phyloP scores from a whole-genome alignment of 2,113 vertebrate genomes.

The Peucedramus taeniatus region DNA sequence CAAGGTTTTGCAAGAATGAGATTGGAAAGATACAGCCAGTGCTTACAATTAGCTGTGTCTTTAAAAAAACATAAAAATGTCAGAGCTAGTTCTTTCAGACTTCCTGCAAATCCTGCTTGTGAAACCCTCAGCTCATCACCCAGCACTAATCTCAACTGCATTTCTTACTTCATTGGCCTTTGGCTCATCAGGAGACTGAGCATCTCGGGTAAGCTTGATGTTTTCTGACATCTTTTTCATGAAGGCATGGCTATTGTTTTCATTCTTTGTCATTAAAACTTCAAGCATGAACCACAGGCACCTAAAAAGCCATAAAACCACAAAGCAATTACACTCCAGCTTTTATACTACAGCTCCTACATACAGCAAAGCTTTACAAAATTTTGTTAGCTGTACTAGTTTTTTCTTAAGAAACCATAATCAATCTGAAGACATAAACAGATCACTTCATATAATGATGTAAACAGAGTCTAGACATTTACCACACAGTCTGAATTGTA shows the following conservation, averaged over 20 bases:
- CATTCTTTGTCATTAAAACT: constrained; percentile 99
- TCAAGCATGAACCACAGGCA: constrained; percentile 99
- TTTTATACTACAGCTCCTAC: background rate
- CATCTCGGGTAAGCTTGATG: constrained; percentile 96
- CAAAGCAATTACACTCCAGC: constrained; percentile 5
- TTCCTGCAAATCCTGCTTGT: background rate
- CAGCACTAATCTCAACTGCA: background rate
- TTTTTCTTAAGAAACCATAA: background rate
- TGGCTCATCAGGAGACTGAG: constrained; percentile 92
- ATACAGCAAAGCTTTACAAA: background rate
- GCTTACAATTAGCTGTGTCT: background rate
- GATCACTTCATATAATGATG: background rate
- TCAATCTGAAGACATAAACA: background rate
- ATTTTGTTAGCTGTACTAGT: background rate
- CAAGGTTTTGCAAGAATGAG: background rate
- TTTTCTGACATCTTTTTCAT: constrained; percentile 98
- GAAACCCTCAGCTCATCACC: background rate
- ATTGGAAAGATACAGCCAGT: background rate
- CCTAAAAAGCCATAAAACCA: constrained; percentile 64
- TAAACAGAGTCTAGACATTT: background rate
- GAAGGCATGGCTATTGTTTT: constrained; percentile 98
- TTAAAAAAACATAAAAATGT: background rate
- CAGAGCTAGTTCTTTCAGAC: background rate
- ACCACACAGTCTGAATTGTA: background rate
- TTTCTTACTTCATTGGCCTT: constrained; percentile 92